A percentile compares a stretch with the other conserved stretches of the same genome.
phyloP scores from a whole-genome alignment of 2,888 invertebrate genomes.

The Thyatira batis region DNA sequence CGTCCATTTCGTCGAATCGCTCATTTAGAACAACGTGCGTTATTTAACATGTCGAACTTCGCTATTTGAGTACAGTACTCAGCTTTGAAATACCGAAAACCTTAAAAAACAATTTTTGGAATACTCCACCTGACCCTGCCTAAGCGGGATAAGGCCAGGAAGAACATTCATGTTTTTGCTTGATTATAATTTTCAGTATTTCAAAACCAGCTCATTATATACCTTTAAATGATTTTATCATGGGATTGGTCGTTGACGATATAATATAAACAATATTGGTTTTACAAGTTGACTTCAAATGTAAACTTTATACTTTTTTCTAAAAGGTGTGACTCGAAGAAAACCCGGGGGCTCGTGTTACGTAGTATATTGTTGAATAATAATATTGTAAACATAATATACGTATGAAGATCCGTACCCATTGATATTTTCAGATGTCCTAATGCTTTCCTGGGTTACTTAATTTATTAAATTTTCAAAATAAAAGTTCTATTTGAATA shows the following conservation, averaged over 20 bases:
- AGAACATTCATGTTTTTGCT: too few relatives aligned
- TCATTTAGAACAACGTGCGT: background rate
- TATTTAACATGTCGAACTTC: background rate
- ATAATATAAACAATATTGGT: constrained; percentile 1
- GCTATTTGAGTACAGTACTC: constrained; percentile 12
- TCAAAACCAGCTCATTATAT: too few relatives aligned
- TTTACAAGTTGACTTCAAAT: constrained; percentile 32
- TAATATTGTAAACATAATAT: constrained; percentile 45
- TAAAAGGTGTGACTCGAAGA: constrained; percentile 37
- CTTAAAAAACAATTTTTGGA: too few relatives aligned
- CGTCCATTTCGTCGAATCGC: background rate
- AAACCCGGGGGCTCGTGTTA: constrained; percentile 47
- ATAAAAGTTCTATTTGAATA: background rate
- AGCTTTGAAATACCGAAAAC: constrained; percentile 10
- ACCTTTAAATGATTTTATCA: too few relatives aligned
- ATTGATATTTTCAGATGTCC: constrained; percentile 34
- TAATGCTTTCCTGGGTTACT: constrained; percentile 9
- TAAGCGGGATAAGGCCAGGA: too few relatives aligned
- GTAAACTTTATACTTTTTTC: constrained; percentile 40
- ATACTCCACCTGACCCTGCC: too few relatives aligned
- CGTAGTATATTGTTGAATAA: constrained; percentile 41
- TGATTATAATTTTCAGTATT: too few relatives aligned
- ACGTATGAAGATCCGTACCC: constrained; percentile 50
- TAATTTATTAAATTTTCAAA: background rate
- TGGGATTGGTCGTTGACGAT: background rate